Evolutionary conservation across 2,113 vertebrate species (phyloP), one percentile per base, ranked within the genome.

Genomic region (Leucoraja erinaceus): DNA sequence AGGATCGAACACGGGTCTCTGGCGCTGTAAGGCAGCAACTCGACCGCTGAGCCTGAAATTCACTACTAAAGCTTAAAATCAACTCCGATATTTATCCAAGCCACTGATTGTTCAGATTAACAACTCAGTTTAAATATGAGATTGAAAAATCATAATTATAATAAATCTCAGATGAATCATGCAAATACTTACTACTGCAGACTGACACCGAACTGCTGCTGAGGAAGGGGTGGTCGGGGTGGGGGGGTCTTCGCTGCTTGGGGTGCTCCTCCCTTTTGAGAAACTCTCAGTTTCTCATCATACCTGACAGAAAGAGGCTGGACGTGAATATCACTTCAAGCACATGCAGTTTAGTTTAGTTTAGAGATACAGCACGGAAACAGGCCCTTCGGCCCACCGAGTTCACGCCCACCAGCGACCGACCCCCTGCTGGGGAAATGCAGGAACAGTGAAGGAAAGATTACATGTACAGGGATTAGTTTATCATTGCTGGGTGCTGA

Each of bases 201-300:
- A 78, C 96, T 98, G 95, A 98, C 97, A 0, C 97, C 97, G 90
- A 98, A 98, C 93, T 98, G 97, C 95, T 98, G 98, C 0, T 96
- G 97, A 94, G 98, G 98, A 54, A 98, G 97, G 0, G 97, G 97
- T 2, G 97, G 98, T 12, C 96, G 94, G 0, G 97, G 97, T 0
- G 97, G 98, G 0, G 97, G 97, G 0, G 77, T 94, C 94, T 95
- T 98, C 90, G 93, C 70, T 0, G 95, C 47, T 93, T 95, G 94
- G 0, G 94, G 93, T 0, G 86, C 72, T 22, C 93, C 94, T 33
- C 95, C 97, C 47, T 94, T 95, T 90, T 96, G 97, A 70, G 96
- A 96, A 0, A 90, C 93, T 28, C 4, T 94, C 22, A 98, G 94
- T 93, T 96, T 96, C 90, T 97, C 96, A 1, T 98, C 97, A 0